Evolutionary conservation across 2,888 invertebrate species (phyloP).

Genomic region (Allacma fusca): DNA sequence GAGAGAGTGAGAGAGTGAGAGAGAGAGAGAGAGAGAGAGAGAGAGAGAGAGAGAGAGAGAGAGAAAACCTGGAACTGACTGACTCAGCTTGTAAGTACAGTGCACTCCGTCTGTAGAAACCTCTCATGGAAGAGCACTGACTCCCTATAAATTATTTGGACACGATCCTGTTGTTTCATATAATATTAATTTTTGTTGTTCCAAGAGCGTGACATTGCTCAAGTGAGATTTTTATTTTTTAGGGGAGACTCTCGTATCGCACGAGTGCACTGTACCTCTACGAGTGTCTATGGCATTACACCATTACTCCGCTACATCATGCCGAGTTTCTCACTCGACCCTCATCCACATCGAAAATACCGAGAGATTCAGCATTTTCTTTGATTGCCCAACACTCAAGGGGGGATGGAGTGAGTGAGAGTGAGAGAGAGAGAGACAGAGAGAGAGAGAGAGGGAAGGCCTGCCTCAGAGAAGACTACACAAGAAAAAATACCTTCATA

Average conservation of each 20-base stretch:
- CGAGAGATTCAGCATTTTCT: too few species aligned
- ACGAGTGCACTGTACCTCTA: too few species aligned
- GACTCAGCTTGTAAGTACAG: not conserved
- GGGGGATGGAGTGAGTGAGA: too few species aligned
- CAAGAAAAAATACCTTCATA: not conserved
- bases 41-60: constrained; percentile 4
- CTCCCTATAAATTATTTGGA: too few species aligned
- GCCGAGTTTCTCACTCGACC: not conserved
- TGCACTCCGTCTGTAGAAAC: too few species aligned
- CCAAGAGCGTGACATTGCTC: too few species aligned
- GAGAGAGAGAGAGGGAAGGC: constrained; percentile 9
- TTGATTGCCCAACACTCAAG: too few species aligned
- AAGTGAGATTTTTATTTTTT: too few species aligned
- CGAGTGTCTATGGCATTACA: not conserved
- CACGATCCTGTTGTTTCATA: too few species aligned
- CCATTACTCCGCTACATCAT: not conserved
- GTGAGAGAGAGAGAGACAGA: constrained; percentile 1
- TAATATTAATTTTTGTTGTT: too few species aligned
- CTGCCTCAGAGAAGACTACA: not conserved
- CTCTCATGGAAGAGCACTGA: too few species aligned
- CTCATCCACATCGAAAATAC: not conserved
- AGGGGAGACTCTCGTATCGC: too few species aligned
- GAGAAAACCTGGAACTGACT: constrained; percentile 15
- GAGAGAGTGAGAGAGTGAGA: not conserved
- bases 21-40: not conserved